phyloP scores from a whole-genome alignment of 37 sponge, comb jelly and placozoan genomes.

The Aplysina aerophoba region DNA sequence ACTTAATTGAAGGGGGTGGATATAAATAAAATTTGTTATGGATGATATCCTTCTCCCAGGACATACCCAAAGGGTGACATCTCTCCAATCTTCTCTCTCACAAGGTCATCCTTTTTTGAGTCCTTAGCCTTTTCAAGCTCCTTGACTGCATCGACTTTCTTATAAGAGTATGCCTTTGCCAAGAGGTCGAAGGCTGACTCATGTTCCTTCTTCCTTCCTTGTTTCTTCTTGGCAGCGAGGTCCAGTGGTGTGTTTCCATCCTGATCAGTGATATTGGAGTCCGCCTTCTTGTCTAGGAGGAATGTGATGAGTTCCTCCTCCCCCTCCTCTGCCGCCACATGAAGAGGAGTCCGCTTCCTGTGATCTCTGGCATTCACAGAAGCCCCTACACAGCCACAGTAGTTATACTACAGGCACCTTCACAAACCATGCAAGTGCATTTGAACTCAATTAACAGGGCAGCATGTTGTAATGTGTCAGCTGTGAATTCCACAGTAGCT shows the following conservation, averaged over 20 bases:
- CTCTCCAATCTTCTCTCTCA: background rate
- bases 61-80: slow-evolving; percentile 27
- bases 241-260: slow-evolving; percentile 31
- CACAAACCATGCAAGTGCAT: background rate
- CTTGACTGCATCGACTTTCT: background rate
- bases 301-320: background rate
- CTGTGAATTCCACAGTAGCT: too few species aligned
- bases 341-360: slow-evolving; percentile 23
- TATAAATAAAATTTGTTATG: too few species aligned
- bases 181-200: background rate
- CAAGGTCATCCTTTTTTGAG: slow-evolving; percentile 7
- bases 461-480: too few species aligned
- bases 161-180: background rate
- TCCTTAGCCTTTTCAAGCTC: slow-evolving; percentile 5
- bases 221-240: slow-evolving; percentile 15
- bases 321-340: slow-evolving; percentile 27
- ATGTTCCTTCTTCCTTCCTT: too few species aligned
- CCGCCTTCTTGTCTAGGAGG: slow-evolving; percentile 20
- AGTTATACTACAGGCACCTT: too few species aligned
- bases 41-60: too few species aligned
- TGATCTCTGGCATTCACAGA: slow-evolving; percentile 16
- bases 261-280: background rate
- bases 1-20: too few species aligned
- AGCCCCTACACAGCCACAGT: background rate
- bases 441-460: too few species aligned